Evolutionary conservation across 2,797 vertebrate species (phyloP).

Genomic region (Enteromius trimaculatus): DNA sequence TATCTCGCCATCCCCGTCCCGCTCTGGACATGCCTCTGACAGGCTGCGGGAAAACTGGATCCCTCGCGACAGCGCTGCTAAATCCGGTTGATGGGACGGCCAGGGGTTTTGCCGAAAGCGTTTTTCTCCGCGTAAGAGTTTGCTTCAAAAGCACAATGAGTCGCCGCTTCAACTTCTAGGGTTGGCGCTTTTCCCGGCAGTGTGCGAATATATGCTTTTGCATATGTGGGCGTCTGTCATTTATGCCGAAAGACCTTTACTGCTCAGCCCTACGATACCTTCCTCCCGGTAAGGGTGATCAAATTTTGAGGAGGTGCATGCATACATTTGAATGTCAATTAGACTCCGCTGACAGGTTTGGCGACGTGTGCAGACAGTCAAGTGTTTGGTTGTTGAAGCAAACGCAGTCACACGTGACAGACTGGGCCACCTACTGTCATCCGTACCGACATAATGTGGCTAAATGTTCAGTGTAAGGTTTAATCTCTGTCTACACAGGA

Average conservation of each 20-base stretch:
- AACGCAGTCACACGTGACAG: constrained; percentile 32
- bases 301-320: constrained; percentile 61
- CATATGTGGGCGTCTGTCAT: constrained; percentile 26
- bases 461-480: neutral
- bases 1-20: neutral
- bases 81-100: constrained; percentile 32
- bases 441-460: neutral
- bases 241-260: constrained; percentile 20
- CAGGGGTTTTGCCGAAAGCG: neutral
- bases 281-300: constrained; percentile 57
- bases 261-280: constrained; percentile 19
- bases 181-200: neutral
- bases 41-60: constrained; percentile 15
- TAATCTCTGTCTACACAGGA: neutral
- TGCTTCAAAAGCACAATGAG: constrained; percentile 1
- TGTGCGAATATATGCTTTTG: neutral
- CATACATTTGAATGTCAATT: constrained; percentile 69
- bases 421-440: constrained; percentile 44
- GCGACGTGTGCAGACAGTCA: constrained; percentile 63
- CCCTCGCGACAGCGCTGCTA: constrained; percentile 16
- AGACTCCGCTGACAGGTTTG: constrained; percentile 49
- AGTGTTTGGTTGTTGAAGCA: constrained; percentile 59
- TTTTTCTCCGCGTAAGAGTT: constrained; percentile 1
- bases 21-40: neutral
- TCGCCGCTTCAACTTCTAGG: constrained; percentile 7